Evolutionary conservation across 2,113 vertebrate species (phyloP).

Genomic region (Alces alces): DNA sequence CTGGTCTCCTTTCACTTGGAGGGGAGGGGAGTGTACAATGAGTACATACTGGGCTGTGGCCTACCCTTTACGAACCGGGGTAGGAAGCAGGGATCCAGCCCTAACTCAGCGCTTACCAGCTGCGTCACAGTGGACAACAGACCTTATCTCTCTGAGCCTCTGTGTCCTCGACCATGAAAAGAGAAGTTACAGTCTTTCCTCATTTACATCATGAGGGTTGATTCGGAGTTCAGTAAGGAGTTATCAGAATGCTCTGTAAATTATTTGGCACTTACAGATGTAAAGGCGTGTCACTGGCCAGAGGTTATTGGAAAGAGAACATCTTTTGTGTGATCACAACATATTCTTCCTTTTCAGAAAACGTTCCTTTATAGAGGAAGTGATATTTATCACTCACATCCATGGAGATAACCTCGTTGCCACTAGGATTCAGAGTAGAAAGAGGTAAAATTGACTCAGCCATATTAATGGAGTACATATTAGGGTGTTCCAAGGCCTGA

Average conservation of each 20-base stretch:
- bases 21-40: fast-evolving
- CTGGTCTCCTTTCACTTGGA: not conserved
- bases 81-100: not conserved
- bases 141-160: not conserved
- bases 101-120: not conserved
- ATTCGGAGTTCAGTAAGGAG: too few relatives aligned
- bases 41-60: not conserved
- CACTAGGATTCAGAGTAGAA: not conserved
- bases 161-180: not conserved
- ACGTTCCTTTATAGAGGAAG: not conserved
- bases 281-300: fast-evolving
- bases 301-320: not conserved
- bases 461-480: not conserved
- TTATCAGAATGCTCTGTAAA: not conserved
- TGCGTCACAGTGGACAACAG: not conserved
- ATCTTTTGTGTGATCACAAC: not conserved
- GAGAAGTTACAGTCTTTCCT: not conserved
- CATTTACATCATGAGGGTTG: not conserved
- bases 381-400: not conserved
- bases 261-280: not conserved
- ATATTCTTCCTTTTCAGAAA: not conserved
- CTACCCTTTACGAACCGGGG: not conserved
- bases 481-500: not conserved
- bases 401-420: not conserved
- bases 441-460: not conserved